phyloP scores from a whole-genome alignment of 1,140 invertebrate genomes.

The Meloidogyne chitwoodi region DNA sequence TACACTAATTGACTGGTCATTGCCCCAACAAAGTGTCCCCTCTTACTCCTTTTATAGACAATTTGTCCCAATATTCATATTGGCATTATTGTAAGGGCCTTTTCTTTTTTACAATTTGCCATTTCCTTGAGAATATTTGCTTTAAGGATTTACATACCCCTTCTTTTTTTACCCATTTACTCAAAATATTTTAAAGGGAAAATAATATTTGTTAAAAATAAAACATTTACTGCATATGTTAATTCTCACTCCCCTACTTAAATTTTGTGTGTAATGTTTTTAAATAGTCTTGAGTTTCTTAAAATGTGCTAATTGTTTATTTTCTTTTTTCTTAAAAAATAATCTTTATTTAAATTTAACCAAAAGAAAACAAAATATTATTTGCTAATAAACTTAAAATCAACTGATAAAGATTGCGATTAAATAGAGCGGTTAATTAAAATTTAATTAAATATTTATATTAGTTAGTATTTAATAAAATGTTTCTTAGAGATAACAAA shows the following conservation, averaged over 20 bases:
- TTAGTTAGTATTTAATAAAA: too few relatives aligned
- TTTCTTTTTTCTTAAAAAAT: too few relatives aligned
- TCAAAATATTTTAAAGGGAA: background rate
- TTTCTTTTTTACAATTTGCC: background rate
- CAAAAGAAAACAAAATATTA: too few relatives aligned
- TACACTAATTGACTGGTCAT: background rate
- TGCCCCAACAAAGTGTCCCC: background rate
- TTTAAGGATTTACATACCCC: background rate
- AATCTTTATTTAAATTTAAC: too few relatives aligned
- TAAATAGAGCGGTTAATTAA: too few relatives aligned
- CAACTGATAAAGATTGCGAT: too few relatives aligned
- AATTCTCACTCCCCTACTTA: background rate
- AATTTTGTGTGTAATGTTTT: background rate
- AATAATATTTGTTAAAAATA: too few relatives aligned
- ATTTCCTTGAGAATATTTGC: background rate
- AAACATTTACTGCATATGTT: background rate
- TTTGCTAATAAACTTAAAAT: too few relatives aligned
- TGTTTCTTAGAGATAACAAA: too few relatives aligned
- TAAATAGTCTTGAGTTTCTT: background rate
- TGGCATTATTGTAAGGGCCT: background rate
- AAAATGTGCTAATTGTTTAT: background rate
- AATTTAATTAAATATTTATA: too few relatives aligned
- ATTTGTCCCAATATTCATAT: background rate
- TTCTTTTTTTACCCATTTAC: background rate
- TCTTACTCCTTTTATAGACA: background rate